These are phyloP conservation scores for Beroe forskalii DNA, from an alignment of 37 sponge, comb jelly and placozoan genomes.

Conservation along the genomic window DNA sequence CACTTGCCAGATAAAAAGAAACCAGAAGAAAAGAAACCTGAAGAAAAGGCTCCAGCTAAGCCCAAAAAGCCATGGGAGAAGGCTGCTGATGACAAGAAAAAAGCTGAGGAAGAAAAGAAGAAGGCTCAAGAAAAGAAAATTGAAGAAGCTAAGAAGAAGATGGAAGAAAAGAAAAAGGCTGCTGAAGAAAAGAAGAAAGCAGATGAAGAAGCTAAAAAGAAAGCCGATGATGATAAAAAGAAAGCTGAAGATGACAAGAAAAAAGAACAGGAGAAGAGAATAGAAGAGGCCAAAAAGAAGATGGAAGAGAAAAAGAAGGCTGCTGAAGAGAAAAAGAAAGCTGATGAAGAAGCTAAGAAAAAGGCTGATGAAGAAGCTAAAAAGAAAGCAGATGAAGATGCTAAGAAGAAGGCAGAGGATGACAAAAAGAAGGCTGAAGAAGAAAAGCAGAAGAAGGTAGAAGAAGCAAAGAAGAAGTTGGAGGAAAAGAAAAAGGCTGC, in stretches of 20 bases:
- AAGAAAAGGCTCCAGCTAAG: constrained; percentile 18
- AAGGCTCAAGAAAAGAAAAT: not conserved
- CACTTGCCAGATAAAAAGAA: constrained; percentile 1
- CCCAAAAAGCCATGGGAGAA: constrained; percentile 51
- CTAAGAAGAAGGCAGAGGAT: constrained; percentile 58
- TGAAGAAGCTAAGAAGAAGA: not conserved
- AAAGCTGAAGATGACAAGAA: not conserved
- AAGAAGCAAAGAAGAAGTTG: constrained; percentile 16
- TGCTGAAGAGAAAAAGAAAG: not conserved
- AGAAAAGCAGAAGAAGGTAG: constrained; percentile 17
- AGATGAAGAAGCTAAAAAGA: not conserved
- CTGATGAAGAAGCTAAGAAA: constrained; percentile 57
- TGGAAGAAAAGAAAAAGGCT: not conserved
- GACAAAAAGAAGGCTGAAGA: constrained; percentile 47
- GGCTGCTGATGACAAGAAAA: constrained; percentile 18
- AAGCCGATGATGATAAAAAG: not conserved
- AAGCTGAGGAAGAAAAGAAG: constrained; percentile 15
- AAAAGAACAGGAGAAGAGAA: not conserved
- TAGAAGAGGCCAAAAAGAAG: not conserved
- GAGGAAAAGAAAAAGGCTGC: constrained; percentile 8
- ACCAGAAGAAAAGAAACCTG: constrained; percentile 29
- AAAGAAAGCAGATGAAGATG: constrained; percentile 42
- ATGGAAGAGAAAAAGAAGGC: not conserved
- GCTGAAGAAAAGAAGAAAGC: not conserved
- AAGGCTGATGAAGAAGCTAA: constrained; percentile 58